A percentile compares a stretch with the other conserved stretches of the same genome.
These are phyloP conservation scores for Crax fasciolata DNA, from an alignment of 2,797 vertebrate species.

Conservation along the genomic window DNA sequence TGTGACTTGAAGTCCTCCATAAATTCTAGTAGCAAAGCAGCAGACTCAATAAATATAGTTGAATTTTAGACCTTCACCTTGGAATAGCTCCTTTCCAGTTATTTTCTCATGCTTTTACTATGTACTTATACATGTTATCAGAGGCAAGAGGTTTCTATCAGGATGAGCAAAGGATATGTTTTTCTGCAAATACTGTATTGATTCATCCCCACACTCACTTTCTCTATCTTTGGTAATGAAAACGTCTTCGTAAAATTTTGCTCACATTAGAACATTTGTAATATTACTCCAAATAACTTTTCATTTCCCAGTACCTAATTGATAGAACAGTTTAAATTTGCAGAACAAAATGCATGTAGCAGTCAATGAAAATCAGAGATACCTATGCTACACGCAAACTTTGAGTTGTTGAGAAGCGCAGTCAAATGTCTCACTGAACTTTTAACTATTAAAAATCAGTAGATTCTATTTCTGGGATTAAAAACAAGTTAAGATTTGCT, in stretches of 20 bases:
- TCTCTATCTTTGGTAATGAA: not conserved
- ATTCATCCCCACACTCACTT: not conserved
- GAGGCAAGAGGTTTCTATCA: not conserved
- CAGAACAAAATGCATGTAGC: not conserved
- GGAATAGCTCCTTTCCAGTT: not conserved
- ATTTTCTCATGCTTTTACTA: not conserved
- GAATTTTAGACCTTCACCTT: conserved; percentile 22
- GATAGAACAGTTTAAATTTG: not conserved
- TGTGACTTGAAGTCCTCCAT: not conserved
- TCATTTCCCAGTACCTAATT: not conserved
- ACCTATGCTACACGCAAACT: not conserved
- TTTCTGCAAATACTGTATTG: not conserved
- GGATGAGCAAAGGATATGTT: not conserved
- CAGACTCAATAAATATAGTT: not conserved
- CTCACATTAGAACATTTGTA: not conserved
- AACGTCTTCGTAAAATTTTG: not conserved
- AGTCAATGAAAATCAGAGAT: not conserved
- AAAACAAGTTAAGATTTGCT: not conserved
- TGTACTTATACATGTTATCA: not conserved
- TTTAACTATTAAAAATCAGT: not conserved
- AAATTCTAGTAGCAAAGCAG: not conserved
- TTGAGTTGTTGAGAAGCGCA: not conserved
- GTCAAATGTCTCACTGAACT: not conserved
- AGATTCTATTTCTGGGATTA: not conserved
- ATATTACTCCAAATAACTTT: not conserved